Base-by-base conservation (phyloP, 2,113 vertebrate genomes). In the Cepphus grylle region DNA sequence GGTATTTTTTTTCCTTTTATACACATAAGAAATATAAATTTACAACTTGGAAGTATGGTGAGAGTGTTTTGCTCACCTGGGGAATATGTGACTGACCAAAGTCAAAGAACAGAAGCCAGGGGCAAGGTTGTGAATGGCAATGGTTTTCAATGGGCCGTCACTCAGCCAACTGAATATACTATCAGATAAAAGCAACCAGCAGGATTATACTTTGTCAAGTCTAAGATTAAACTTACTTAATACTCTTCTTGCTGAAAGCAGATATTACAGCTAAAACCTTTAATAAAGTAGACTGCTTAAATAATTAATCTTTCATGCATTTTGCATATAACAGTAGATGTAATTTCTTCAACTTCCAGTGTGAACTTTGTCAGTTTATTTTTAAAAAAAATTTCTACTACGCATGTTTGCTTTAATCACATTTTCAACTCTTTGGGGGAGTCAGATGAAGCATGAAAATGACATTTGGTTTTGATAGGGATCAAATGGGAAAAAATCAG, bases 401-500 rank as follows among this genome's bases (percentile, higher is more conserved):
- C 85, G 5, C 29, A 70, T 78, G 42, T 90, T 91, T 62, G 8
- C 29, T 94, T 94, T 93, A 96, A 74, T 94, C 34, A 92, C 58
- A 36, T 38, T 94, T 76, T 58, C 74, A 95, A 32, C 81, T 92
- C 43, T 88, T 83, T 70, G 71, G 69, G 40, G 36, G 88, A 95
- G 84, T 96, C 81, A 96, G 82, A 70, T 93, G 80, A 94, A 95
- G 52, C 73, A 76, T 52, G 49, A 96, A 90, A 83, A 95, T 70
- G 19, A 26, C 56, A 91, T 95, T 88, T 95, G 77, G 87, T 53
- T 95, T 91, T 96, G 25, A 79, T 69, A 94, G 27, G 9, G 58
- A 84, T 81, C 79, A 96, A 88, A 90, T n/a, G 9, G 30, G 18
- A 34, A 76, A 81, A 79, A 85, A 42, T 73, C 42, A 71, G 65